Base-by-base conservation (phyloP, 2,888 invertebrate genomes). In the Carabus problematicus region DNA sequence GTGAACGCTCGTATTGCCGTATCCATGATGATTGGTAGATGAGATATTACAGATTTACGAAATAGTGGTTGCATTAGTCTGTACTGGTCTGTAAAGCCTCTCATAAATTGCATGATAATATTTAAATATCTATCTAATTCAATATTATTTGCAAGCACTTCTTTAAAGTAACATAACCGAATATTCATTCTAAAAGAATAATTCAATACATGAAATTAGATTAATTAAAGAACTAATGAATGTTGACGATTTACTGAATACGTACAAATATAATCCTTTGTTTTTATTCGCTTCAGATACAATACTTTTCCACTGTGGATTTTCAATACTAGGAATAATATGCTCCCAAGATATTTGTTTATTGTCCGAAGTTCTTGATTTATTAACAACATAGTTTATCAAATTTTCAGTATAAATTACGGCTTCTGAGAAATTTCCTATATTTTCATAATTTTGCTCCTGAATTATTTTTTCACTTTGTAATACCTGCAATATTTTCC, bases 241-340 rank as follows among this genome's bases (percentile, higher is more conserved):
- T 45, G 45, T 3, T n/a, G 7, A 12, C 14, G 7, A 3, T 45
- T 45, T 52, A 16, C 19, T 16, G 12, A 59, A 29, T 62, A 62
- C 8, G n/a, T 67, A 67, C 67, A 67, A 45, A 6, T 60, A 60
- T 40, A 67, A 18, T 41, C 67, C 67, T 14, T 55, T 19, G 45
- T 67, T 58, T 42, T 8, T 52, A 29, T 52, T 49, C 12, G 67
- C 59, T 19, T 59, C 54, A 39, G 41, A 9, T 47, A 59, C 42
- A 84, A 84, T 9, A 82, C 74, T 0, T 77, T 80, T 8, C 78
- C 76, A 71, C 84, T 84, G 64, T 83, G 45, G 0, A 84, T 69
- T 63, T 84, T 84, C 68, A 84, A 71, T 19, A 70, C 58, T 41
- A 70, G 68, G 49, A 61, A 70, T 60, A 42, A 63, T 14, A 71